Percentiles rank a stretch among this genome's conserved stretches.
Evolutionary conservation across 2,888 invertebrate genomes (phyloP).

Genomic region (Agrypnus murinus): DNA sequence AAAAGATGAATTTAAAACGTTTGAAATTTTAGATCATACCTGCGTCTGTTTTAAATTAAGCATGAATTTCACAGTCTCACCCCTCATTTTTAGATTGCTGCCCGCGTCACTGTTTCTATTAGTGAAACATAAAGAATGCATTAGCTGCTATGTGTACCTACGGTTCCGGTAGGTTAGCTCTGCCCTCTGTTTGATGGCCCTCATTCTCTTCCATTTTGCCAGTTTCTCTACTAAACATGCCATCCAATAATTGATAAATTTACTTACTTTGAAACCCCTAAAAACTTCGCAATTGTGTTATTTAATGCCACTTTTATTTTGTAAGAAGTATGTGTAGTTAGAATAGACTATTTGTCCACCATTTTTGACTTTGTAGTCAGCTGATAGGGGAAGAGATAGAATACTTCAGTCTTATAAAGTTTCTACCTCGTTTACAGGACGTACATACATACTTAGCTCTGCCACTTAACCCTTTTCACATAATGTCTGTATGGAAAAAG

Average conservation of each 20-base stretch:
- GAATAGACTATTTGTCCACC: too few relatives aligned
- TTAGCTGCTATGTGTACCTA: slow-evolving; percentile 68
- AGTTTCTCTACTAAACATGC: slow-evolving; percentile 58
- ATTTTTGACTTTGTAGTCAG: too few relatives aligned
- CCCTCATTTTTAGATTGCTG: slow-evolving; percentile 63
- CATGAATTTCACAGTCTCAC: slow-evolving; percentile 47
- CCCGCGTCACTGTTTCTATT: slow-evolving; percentile 68
- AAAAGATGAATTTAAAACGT: slow-evolving; percentile 50
- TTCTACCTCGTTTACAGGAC: too few relatives aligned
- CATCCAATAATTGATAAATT: slow-evolving; percentile 49
- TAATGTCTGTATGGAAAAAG: too few relatives aligned
- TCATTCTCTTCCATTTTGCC: slow-evolving; percentile 57
- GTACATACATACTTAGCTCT: too few relatives aligned
- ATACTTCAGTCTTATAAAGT: too few relatives aligned
- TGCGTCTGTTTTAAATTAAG: slow-evolving; percentile 33
- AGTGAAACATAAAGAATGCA: slow-evolving; percentile 69
- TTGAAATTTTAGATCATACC: slow-evolving; percentile 49
- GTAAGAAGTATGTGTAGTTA: too few relatives aligned
- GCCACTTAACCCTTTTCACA: too few relatives aligned
- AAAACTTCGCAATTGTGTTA: too few relatives aligned
- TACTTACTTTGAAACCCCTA: slow-evolving; percentile 2
- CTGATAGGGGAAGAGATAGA: too few relatives aligned
- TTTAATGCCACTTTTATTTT: too few relatives aligned
- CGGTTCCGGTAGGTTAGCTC: slow-evolving; percentile 67
- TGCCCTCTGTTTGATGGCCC: slow-evolving; percentile 64